Evolutionary conservation across 2,113 vertebrate genomes (phyloP).

Genomic region (Mobula birostris): DNA sequence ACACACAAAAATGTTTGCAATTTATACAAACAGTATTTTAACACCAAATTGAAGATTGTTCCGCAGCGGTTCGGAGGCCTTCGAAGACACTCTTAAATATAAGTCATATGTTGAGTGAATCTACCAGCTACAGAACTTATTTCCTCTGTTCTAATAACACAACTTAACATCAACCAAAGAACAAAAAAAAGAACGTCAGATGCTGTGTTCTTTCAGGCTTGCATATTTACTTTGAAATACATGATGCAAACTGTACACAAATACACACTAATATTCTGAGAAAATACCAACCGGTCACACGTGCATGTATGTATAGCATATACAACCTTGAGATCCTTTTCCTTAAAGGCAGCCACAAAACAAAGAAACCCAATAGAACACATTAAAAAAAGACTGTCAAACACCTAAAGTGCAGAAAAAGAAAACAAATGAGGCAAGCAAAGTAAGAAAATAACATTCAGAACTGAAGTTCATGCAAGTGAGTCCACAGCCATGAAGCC

Average conservation of each 20-base stretch:
- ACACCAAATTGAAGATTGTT: neutral
- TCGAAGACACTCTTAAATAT: neutral
- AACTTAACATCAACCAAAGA: neutral
- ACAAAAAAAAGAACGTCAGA: neutral
- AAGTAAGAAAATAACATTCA: too few relatives aligned
- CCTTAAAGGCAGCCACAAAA: too few relatives aligned
- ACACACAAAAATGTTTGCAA: neutral
- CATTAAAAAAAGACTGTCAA: too few relatives aligned
- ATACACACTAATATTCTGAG: neutral
- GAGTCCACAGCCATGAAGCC: too few relatives aligned
- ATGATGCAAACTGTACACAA: neutral
- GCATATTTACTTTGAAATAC: neutral
- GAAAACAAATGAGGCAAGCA: too few relatives aligned
- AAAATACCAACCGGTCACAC: neutral
- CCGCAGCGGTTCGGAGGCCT: neutral
- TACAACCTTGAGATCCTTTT: too few relatives aligned
- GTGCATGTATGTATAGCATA: too few relatives aligned
- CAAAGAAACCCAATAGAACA: too few relatives aligned
- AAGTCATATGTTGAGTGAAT: neutral
- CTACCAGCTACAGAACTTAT: too few relatives aligned
- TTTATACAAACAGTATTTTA: neutral
- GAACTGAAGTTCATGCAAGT: too few relatives aligned
- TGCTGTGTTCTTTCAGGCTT: neutral
- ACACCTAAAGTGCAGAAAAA: too few relatives aligned
- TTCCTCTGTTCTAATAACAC: neutral